phyloP scores from a whole-genome alignment of 2,888 invertebrate species.

The Drosophila mettleri region DNA sequence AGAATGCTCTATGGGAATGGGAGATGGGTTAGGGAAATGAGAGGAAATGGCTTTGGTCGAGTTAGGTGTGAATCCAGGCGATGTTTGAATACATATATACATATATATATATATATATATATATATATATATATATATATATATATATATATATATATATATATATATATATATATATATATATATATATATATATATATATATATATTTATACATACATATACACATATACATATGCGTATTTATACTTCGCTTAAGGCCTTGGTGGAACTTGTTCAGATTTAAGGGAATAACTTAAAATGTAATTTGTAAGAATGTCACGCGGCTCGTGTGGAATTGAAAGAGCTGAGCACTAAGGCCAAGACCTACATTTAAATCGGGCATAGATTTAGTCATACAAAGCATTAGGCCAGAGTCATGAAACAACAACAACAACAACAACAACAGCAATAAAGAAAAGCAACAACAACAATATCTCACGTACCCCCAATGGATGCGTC shows the following conservation, averaged over 20 bases:
- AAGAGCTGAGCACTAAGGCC: constrained; percentile 29
- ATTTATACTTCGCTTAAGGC: not conserved
- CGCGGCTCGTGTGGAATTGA: constrained; percentile 52
- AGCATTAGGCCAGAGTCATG: constrained; percentile 59
- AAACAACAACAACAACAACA: constrained; percentile 30
- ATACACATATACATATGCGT: not conserved
- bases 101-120: not conserved
- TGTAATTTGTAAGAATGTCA: constrained; percentile 72
- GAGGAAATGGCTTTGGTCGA: not conserved
- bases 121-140: not conserved
- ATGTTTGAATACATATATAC: constrained; percentile 39
- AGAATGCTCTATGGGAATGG: not conserved
- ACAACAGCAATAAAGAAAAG: not conserved
- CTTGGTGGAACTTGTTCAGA: not conserved
- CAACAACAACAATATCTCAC: constrained; percentile 6
- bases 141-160: no score
- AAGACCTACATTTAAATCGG: constrained; percentile 52
- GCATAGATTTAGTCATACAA: constrained; percentile 39
- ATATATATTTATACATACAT: not conserved
- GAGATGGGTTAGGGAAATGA: constrained; percentile 3
- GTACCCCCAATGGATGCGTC: constrained; percentile 45
- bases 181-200: not conserved
- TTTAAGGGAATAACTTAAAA: constrained; percentile 28
- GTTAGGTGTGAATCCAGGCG: constrained; percentile 15
- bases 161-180: not conserved